Conservation (phyloP, 2,888 invertebrate genomes). For the Coecobrya sp. region DNA sequence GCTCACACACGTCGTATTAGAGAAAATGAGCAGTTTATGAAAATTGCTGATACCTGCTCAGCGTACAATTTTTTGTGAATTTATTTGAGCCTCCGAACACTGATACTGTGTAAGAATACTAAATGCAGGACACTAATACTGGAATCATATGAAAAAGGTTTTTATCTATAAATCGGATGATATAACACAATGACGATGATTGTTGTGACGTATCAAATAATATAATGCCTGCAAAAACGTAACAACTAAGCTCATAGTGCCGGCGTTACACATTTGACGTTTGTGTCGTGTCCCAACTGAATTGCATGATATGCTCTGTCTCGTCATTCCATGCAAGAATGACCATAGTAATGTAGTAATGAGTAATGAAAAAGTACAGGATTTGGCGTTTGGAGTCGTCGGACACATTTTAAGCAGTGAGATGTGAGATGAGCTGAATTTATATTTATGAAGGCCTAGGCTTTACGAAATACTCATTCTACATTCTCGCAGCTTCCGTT, state of each 20-base stretch:
- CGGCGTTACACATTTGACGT: background rate
- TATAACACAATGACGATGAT: background rate
- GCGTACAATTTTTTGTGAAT: background rate
- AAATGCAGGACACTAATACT: constrained; percentile 14
- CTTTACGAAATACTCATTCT: background rate
- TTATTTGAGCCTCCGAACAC: background rate
- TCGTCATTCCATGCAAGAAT: constrained; percentile 69
- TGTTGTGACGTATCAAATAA: constrained; percentile 35
- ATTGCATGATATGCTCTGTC: background rate
- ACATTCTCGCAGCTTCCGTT: constrained; percentile 9
- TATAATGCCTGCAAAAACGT: constrained; percentile 41
- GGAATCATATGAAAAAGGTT: constrained; percentile 16
- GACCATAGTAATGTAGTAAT: constrained; percentile 61
- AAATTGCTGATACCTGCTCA: constrained; percentile 68
- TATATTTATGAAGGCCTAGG: background rate
- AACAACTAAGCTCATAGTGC: background rate
- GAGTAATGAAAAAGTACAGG: constrained; percentile 68
- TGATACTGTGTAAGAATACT: background rate
- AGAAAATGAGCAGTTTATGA: constrained; percentile 67
- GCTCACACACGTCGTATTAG: constrained; percentile 79
- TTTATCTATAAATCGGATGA: constrained; percentile 6
- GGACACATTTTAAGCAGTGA: constrained; percentile 24
- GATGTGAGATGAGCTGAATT: background rate
- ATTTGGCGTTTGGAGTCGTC: constrained; percentile 43
- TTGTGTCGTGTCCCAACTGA: background rate